Conservation (phyloP, 2,113 vertebrate genomes). For the Micronycteris hirsuta region DNA sequence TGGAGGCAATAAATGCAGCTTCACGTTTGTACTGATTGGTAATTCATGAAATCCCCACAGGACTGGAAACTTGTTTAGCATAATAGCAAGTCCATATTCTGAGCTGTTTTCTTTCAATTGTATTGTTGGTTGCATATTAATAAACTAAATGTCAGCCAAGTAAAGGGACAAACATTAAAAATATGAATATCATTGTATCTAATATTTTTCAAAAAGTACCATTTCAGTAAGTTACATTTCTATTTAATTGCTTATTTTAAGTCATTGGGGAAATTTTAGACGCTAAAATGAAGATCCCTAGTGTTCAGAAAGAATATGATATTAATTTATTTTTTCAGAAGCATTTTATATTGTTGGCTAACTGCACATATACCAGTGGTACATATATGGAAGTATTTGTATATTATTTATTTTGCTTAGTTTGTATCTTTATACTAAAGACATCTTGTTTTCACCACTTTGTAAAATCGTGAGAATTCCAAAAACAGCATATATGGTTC, state of each 20-base stretch:
- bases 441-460: constrained; percentile 74
- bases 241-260: constrained; percentile 87
- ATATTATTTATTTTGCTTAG: constrained; percentile 74
- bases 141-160: constrained; percentile 89
- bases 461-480: constrained; percentile 54
- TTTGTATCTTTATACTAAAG: constrained; percentile 70
- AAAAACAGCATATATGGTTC: constrained; percentile 45
- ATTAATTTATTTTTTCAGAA: constrained; percentile 82
- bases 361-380: constrained; percentile 74
- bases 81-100: constrained; percentile 94
- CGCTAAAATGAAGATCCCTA: constrained; percentile 80
- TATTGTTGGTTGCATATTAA: constrained; percentile 94
- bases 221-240: constrained; percentile 83
- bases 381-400: constrained; percentile 71
- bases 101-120: constrained; percentile 88
- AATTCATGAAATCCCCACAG: constrained; percentile 90
- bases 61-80: constrained; percentile 87
- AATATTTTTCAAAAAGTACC: constrained; percentile 84
- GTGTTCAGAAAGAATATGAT: constrained; percentile 80
- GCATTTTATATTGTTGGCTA: constrained; percentile 73
- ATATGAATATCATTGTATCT: constrained; percentile 84
- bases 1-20: constrained; percentile 92
- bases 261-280: constrained; percentile 86
- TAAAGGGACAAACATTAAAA: constrained; percentile 81
- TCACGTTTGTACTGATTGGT: constrained; percentile 92